phyloP scores from a whole-genome alignment of 2,888 invertebrate genomes.

The Holacanthella duospinosa region DNA sequence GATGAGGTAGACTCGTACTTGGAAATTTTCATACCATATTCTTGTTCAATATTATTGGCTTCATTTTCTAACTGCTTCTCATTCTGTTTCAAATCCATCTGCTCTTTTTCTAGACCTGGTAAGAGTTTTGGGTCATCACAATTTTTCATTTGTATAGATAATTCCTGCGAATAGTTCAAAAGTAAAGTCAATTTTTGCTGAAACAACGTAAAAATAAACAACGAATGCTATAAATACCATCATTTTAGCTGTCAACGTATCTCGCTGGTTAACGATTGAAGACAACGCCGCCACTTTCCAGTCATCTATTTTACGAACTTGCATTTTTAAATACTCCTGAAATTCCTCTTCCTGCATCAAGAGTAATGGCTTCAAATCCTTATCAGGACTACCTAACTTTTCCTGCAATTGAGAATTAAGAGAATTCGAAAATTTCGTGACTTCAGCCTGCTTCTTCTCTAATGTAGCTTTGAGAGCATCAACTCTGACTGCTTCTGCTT shows the following conservation, averaged over 20 bases:
- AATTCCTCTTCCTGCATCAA: conserved; percentile 28
- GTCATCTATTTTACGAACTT: conserved; percentile 27
- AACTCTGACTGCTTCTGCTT: conserved; percentile 31
- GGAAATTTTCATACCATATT: neutral
- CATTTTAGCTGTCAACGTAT: conserved; percentile 21
- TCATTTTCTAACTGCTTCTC: neutral
- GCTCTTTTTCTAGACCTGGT: neutral
- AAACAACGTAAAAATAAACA: neutral
- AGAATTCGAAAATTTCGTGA: conserved; percentile 16
- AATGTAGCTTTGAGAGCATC: conserved; percentile 26
- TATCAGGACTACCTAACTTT: conserved; percentile 27
- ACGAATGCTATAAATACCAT: conserved; percentile 17
- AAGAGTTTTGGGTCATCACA: neutral
- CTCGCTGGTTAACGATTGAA: conserved; percentile 22
- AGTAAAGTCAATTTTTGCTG: too few species aligned
- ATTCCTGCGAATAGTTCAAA: neutral
- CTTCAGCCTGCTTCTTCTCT: conserved; percentile 26
- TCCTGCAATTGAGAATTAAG: conserved; percentile 20
- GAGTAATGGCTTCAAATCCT: conserved; percentile 25
- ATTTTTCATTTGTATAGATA: neutral
- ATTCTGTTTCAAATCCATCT: neutral
- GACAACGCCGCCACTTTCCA: conserved; percentile 26
- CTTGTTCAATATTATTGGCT: neutral
- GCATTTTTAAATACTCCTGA: conserved; percentile 24
- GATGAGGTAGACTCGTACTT: neutral